These are phyloP conservation scores for Acromyrmex charruanus DNA, from an alignment of 1,140 invertebrate species.

Conservation along the genomic window DNA sequence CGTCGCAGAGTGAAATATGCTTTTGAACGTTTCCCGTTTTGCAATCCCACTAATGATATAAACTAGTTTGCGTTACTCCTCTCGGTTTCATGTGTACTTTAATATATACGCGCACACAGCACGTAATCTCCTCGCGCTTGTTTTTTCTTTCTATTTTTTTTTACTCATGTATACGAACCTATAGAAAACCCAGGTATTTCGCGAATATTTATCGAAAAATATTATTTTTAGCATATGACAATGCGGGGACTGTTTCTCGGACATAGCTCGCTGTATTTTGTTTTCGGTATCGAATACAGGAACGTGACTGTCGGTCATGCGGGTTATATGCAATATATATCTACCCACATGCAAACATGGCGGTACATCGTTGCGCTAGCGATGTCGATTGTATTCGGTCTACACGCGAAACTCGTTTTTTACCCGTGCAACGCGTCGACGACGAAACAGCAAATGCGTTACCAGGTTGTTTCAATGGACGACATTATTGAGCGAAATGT, in stretches of 20 bases:
- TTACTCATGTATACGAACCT: slow-evolving; percentile 65
- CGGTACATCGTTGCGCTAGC: slow-evolving; percentile 40
- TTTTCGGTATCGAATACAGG: slow-evolving; percentile 45
- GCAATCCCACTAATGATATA: slow-evolving; percentile 23
- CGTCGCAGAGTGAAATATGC: not conserved
- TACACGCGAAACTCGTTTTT: slow-evolving; percentile 56
- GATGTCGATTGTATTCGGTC: slow-evolving; percentile 57
- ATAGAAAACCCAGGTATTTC: slow-evolving; percentile 78
- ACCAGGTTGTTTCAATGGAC: slow-evolving; percentile 57
- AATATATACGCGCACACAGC: not conserved
- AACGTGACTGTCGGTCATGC: slow-evolving; percentile 58
- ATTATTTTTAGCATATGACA: slow-evolving; percentile 61
- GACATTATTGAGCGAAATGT: slow-evolving; percentile 61
- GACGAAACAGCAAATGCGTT: slow-evolving; percentile 58
- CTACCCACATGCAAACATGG: slow-evolving; percentile 48
- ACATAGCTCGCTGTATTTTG: slow-evolving; percentile 39
- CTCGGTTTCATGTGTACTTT: not conserved
- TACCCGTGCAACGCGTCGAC: slow-evolving; percentile 21
- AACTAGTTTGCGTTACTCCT: slow-evolving; percentile 17
- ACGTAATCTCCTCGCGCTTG: slow-evolving; percentile 22
- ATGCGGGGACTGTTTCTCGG: slow-evolving; percentile 51
- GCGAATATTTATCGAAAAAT: slow-evolving; percentile 61
- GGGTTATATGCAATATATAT: slow-evolving; percentile 48
- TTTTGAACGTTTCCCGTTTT: slow-evolving; percentile 12
- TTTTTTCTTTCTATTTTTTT: slow-evolving; percentile 22